Evolutionary conservation across 2,888 invertebrate genomes (phyloP).

Genomic region (Macaria liturata): DNA sequence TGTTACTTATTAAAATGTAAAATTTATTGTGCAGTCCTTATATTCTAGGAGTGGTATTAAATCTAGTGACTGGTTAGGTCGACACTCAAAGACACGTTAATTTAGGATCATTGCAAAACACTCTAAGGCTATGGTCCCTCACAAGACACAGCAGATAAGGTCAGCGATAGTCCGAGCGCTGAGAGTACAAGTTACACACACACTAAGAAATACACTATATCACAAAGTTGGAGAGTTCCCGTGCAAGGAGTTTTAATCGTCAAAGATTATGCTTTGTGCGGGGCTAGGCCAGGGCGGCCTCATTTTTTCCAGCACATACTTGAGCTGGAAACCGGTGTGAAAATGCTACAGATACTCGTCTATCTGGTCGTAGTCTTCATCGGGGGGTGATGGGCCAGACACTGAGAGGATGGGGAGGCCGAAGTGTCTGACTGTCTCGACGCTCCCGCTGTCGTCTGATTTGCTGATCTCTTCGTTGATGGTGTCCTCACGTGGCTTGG

Average conservation of each 20-base stretch:
- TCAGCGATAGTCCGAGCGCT: slow-evolving; percentile 46
- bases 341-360: slow-evolving; percentile 86
- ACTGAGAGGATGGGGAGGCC: slow-evolving; percentile 90
- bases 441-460: slow-evolving; percentile 75
- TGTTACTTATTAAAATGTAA: slow-evolving; percentile 58
- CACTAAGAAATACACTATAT: slow-evolving; percentile 46
- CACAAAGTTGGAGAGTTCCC: slow-evolving; percentile 50
- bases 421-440: slow-evolving; percentile 84
- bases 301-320: slow-evolving; percentile 77
- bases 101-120: slow-evolving; percentile 57
- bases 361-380: slow-evolving; percentile 85
- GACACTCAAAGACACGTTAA: slow-evolving; percentile 34
- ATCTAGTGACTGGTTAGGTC: slow-evolving; percentile 35
- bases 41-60: slow-evolving; percentile 53
- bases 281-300: slow-evolving; percentile 73
- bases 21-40: slow-evolving; percentile 73
- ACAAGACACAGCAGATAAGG: slow-evolving; percentile 62
- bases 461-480: slow-evolving; percentile 74
- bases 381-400: slow-evolving; percentile 91
- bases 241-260: slow-evolving; percentile 50
- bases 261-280: slow-evolving; percentile 68
- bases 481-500: slow-evolving; percentile 70
- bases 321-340: slow-evolving; percentile 77
- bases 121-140: slow-evolving; percentile 72
- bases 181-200: slow-evolving; percentile 39